Evolutionary conservation across 30 jellyfish, hydroid and myxozoan genomes (phyloP).

Genomic region (Phacellophora camtschatica): DNA sequence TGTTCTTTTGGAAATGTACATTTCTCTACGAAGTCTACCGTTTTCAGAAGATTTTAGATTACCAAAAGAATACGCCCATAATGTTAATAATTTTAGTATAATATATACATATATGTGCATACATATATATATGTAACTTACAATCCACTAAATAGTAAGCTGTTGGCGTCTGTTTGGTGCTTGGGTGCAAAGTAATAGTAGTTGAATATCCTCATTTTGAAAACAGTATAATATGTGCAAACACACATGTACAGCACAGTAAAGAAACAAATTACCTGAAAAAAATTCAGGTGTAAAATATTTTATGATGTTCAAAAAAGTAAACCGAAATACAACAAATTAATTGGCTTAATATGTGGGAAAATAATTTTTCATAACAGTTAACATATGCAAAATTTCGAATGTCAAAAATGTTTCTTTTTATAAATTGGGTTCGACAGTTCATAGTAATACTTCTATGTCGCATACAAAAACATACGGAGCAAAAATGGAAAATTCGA

Average conservation of each 20-base stretch:
- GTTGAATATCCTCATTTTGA: slow-evolving; percentile 92
- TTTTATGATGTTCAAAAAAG: no score
- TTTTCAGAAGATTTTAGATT: background rate
- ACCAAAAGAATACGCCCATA: background rate
- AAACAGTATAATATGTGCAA: slow-evolving; percentile 95
- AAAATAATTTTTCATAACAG: no score
- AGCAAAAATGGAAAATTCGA: no score
- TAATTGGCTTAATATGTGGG: no score
- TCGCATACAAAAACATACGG: no score
- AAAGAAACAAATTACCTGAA: slow-evolving; percentile 78
- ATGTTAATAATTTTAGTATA: background rate
- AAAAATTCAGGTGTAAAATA: background rate
- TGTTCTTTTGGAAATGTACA: no score
- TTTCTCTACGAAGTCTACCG: background rate
- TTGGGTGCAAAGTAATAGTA: slow-evolving; percentile 91
- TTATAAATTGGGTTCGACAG: no score
- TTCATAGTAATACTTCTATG: no score
- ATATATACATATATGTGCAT: background rate
- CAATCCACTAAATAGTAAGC: slow-evolving; percentile 96
- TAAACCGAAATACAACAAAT: background rate
- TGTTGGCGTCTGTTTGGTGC: slow-evolving; percentile 98
- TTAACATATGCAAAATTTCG: no score
- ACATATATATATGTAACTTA: background rate
- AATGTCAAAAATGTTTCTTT: no score
- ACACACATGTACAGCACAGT: slow-evolving; percentile 95